Percentiles rank a stretch among this genome's conserved stretches.
These are phyloP conservation scores for Platygyra sinensis DNA, from an alignment of 64 coral and sea anemone species.

Conservation along the genomic window DNA sequence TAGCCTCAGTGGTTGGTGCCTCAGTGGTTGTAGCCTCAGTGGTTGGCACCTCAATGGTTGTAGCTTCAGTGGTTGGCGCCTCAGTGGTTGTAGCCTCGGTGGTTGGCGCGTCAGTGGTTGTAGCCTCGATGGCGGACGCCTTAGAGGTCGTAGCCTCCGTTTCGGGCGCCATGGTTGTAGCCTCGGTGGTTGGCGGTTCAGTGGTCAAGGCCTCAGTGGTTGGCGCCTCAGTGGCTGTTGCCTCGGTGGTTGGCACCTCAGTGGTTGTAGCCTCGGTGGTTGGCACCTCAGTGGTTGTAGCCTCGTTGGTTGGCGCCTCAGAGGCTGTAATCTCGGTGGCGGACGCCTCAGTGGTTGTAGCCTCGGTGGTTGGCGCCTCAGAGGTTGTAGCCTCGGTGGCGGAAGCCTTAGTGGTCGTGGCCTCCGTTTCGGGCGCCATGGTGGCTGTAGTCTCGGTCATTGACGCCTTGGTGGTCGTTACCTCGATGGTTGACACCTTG, in stretches of 20 bases:
- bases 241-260: neutral
- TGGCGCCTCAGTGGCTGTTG: too few species aligned
- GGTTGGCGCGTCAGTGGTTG: neutral
- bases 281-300: too few species aligned
- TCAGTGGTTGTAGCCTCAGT: too few species aligned
- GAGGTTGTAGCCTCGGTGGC: neutral
- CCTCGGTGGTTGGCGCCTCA: too few species aligned
- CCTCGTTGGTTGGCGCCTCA: too few species aligned
- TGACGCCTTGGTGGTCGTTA: neutral
- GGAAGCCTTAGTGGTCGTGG: neutral
- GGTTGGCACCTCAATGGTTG: too few species aligned
- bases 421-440: neutral
- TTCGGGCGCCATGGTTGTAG: neutral
- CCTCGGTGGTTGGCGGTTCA: neutral
- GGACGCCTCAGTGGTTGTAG: too few species aligned
- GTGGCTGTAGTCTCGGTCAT: neutral
- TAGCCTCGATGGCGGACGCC: neutral
- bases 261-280: neutral
- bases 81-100: too few species aligned
- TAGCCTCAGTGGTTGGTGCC: too few species aligned
- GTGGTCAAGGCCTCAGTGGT: neutral
- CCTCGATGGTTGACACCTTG: neutral
- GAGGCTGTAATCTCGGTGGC: neutral
- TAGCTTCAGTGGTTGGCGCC: neutral
- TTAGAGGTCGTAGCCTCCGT: neutral